These are phyloP conservation scores for Drosophila subpulchrella DNA, from an alignment of 1,140 invertebrate species.

Conservation along the genomic window DNA sequence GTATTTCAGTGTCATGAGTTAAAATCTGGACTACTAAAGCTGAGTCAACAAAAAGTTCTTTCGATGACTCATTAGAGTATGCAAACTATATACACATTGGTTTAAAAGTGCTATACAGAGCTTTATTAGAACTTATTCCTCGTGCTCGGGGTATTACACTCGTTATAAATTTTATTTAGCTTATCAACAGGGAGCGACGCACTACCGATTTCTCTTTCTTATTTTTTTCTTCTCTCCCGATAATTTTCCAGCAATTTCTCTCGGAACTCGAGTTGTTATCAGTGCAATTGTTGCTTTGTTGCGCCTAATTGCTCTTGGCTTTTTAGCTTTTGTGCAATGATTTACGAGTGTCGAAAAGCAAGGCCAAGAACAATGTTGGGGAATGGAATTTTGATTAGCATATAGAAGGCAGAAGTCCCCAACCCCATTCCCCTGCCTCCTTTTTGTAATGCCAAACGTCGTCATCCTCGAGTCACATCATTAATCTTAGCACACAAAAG, in stretches of 20 bases:
- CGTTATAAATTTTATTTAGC: constrained; percentile 31
- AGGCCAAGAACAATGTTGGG: constrained; percentile 31
- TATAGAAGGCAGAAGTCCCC: constrained; percentile 10
- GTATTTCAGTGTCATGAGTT: background rate
- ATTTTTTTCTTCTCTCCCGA: background rate
- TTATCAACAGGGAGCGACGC: constrained; percentile 29
- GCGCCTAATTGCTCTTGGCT: constrained; percentile 40
- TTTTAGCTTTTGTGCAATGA: constrained; percentile 38
- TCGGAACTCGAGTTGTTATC: constrained; percentile 24
- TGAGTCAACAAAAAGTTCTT: background rate
- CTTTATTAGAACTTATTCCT: constrained; percentile 10
- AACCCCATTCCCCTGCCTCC: background rate
- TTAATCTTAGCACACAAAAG: constrained; percentile 59
- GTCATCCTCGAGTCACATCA: constrained; percentile 50
- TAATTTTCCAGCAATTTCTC: constrained; percentile 29
- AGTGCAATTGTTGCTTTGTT: constrained; percentile 45
- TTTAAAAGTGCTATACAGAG: constrained; percentile 1
- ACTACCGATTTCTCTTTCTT: background rate
- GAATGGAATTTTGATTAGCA: constrained; percentile 41
- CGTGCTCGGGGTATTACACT: constrained; percentile 21
- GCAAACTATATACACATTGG: background rate
- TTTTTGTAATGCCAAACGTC: constrained; percentile 11
- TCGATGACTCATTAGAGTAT: constrained; percentile 6
- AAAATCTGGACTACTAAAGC: constrained; percentile 1
- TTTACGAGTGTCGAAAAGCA: constrained; percentile 24